These are phyloP conservation scores for Zaprionus tsacasi DNA, from an alignment of 1,140 invertebrate genomes.

Conservation along the genomic window DNA sequence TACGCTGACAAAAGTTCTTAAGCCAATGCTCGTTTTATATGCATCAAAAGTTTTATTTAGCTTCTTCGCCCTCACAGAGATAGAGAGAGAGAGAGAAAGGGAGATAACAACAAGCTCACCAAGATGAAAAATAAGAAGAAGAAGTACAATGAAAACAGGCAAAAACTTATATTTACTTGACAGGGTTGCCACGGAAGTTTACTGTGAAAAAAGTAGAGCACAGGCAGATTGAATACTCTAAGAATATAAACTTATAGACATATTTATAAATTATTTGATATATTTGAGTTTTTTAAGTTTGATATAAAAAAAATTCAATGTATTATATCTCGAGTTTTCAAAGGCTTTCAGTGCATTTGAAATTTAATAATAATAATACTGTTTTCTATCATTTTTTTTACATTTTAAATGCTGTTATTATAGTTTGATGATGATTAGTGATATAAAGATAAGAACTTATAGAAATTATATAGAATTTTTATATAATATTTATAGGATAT, in stretches of 20 bases:
- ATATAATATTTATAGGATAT: too few species aligned
- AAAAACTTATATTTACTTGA: slow-evolving; percentile 21
- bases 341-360: too few species aligned
- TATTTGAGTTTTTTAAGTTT: not conserved
- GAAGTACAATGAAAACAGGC: slow-evolving; percentile 26
- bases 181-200: not conserved
- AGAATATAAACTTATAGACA: not conserved
- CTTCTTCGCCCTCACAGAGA: slow-evolving; percentile 29
- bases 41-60: slow-evolving; percentile 71
- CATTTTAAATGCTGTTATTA: too few species aligned
- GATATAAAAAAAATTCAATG: too few species aligned
- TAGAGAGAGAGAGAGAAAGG: slow-evolving; percentile 21
- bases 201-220: slow-evolving; percentile 3
- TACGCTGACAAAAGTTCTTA: slow-evolving; percentile 64
- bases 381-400: too few species aligned
- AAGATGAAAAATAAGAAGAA: slow-evolving; percentile 4
- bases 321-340: too few species aligned
- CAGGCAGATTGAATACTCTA: slow-evolving; percentile 11
- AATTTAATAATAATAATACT: too few species aligned
- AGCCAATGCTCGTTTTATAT: slow-evolving; percentile 72
- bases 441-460: too few species aligned
- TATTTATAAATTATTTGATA: not conserved
- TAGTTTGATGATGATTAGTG: too few species aligned
- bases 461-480: too few species aligned
- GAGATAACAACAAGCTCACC: slow-evolving; percentile 61